phyloP scores from a whole-genome alignment of 2,888 invertebrate genomes.

The Alcis repandata region DNA sequence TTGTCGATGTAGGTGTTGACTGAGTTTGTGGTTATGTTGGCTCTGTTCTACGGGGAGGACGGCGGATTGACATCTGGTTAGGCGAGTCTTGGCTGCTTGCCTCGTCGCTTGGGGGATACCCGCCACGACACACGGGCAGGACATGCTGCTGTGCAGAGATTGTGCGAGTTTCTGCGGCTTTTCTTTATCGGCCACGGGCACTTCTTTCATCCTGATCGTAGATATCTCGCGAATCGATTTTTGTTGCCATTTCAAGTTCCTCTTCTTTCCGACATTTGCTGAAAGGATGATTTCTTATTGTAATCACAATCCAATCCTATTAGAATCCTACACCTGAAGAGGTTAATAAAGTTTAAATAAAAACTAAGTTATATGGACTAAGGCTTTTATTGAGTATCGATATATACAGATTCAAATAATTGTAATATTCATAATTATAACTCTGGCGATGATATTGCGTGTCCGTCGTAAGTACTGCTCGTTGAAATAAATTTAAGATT shows the following conservation, averaged over 20 bases:
- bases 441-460: background rate
- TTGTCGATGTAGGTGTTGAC: conserved; percentile 10
- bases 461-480: background rate
- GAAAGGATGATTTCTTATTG: conserved; percentile 70
- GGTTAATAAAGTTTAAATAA: conserved; percentile 43
- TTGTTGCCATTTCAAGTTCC: conserved; percentile 56
- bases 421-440: background rate
- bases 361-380: conserved; percentile 40
- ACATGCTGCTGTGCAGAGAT: conserved; percentile 51
- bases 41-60: conserved; percentile 36
- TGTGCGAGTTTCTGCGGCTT: conserved; percentile 32
- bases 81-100: conserved; percentile 16
- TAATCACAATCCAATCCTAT: conserved; percentile 57
- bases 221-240: conserved; percentile 51
- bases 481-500: background rate
- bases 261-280: conserved; percentile 64
- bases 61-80: conserved; percentile 49
- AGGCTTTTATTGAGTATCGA: conserved; percentile 52
- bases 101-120: conserved; percentile 19
- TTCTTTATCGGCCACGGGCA: conserved; percentile 36
- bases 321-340: conserved; percentile 18
- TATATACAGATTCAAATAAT: conserved; percentile 32
- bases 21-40: conserved; percentile 19
- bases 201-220: conserved; percentile 48
- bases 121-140: conserved; percentile 56